Evolutionary conservation across 2,113 vertebrate genomes (phyloP), one percentile per base, ranked within the genome.

Genomic region (Toxotes jaculatrix): DNA sequence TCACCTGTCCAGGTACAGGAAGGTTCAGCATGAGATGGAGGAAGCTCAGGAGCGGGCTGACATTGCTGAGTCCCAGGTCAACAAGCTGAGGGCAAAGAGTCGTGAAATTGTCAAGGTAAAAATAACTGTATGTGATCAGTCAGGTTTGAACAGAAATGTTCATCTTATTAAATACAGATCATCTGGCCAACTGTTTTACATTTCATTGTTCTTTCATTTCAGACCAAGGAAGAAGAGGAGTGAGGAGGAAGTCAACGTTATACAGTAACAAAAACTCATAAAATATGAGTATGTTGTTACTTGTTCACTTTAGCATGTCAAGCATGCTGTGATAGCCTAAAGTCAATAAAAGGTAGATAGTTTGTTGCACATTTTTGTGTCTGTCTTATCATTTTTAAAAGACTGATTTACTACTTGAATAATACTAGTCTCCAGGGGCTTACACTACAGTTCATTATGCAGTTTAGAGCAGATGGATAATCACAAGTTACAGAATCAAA

Each of bases 31-130:
- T 2, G 95, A 96, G 78, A 91, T 97, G 91, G 96, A 97, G 80
- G 96, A 97, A 53, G 95, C 96, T 7, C 93, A 96, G 86, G 96
- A 97, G 88, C 86, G 96, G 0, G 96, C 95, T 0, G 96, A 97
- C 73, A 96, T 97, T 0, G 93, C 95, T 0, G 96, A 97, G 88
- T 96, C 96, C 27, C 96, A 96, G 80, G 95, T 96, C 89, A 97
- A 96, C 92, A 97, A 96, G 84, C 90, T 97, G 70, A 93, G 96
- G 74, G 94, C 74, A 45, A 96, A 95, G 89, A 97, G 95, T 45
- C 94, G 94, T 3, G 95, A 97, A 36, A 82, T 94, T 23, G 89
- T 92, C 16, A 95, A 87, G 91, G 93, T 95, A 93, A 77, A n/a
- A 42, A 67, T 53, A 1, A 27, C 3, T 36, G 27, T 11, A 17